Conservation (phyloP, 2,113 vertebrate genomes). For the Micromys minutus region DNA sequence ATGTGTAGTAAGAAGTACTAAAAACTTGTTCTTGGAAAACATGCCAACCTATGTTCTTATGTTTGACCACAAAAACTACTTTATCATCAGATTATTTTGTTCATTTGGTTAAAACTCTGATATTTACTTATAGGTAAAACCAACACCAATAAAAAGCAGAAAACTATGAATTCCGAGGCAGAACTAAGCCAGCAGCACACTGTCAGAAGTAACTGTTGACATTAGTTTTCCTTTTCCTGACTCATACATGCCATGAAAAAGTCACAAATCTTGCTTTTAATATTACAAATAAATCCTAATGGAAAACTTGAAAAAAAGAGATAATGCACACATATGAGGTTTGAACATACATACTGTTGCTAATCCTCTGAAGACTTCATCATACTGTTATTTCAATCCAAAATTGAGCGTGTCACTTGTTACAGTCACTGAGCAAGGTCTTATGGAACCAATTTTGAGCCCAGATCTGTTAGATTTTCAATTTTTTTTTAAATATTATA, state of each 20-base stretch:
- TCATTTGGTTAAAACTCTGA: neutral
- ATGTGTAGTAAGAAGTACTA: neutral
- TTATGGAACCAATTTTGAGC: neutral
- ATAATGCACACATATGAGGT: neutral
- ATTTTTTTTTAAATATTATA: neutral
- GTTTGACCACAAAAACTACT: neutral
- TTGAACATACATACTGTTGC: neutral
- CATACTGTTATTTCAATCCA: neutral
- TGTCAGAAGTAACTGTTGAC: neutral
- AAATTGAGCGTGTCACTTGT: neutral
- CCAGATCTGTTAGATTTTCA: neutral
- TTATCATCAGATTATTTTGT: neutral
- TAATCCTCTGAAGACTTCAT: neutral
- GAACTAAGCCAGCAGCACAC: accelerated
- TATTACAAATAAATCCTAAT: neutral
- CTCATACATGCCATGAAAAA: neutral
- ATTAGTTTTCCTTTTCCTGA: neutral
- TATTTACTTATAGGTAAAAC: neutral
- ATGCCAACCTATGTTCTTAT: neutral
- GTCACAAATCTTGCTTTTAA: neutral
- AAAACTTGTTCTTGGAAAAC: neutral
- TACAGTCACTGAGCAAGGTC: neutral
- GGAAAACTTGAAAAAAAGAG: neutral
- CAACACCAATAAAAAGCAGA: neutral
- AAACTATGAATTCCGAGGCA: neutral